phyloP scores from a whole-genome alignment of 2,113 vertebrate species.

The Podocnemis expansa region DNA sequence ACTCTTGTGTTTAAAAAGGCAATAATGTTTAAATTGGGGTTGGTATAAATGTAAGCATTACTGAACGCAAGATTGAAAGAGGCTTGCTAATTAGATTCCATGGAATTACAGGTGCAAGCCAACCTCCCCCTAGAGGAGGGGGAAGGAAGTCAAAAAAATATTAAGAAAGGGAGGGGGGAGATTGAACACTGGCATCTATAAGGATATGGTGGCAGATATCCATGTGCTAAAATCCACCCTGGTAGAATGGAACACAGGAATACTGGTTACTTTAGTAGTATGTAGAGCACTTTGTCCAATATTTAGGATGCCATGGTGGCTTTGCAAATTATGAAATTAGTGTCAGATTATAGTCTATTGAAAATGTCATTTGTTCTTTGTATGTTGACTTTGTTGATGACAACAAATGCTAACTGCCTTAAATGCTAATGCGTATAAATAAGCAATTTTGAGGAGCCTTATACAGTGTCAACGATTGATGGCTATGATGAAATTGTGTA shows the following conservation, averaged over 20 bases:
- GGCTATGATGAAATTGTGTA: background rate
- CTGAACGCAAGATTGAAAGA: background rate
- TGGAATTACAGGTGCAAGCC: rapidly evolving
- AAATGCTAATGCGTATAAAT: background rate
- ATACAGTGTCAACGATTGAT: background rate
- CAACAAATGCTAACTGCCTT: background rate
- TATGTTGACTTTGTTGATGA: background rate
- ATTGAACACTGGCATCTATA: background rate
- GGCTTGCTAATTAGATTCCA: background rate
- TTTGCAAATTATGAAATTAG: background rate
- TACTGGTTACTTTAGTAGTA: background rate
- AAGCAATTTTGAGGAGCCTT: background rate
- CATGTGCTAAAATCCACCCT: background rate
- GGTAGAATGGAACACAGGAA: background rate
- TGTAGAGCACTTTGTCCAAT: background rate
- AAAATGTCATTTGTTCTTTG: background rate
- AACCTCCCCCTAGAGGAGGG: background rate
- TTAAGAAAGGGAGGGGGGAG: background rate
- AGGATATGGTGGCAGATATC: background rate
- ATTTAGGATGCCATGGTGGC: background rate
- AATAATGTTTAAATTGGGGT: background rate
- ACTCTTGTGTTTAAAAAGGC: background rate
- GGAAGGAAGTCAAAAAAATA: background rate
- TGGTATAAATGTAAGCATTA: background rate
- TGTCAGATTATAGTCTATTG: background rate